A percentile compares a stretch with the other conserved stretches of the same genome.
phyloP scores from a whole-genome alignment of 2,797 vertebrate species.

The Anolis apletophallus region DNA sequence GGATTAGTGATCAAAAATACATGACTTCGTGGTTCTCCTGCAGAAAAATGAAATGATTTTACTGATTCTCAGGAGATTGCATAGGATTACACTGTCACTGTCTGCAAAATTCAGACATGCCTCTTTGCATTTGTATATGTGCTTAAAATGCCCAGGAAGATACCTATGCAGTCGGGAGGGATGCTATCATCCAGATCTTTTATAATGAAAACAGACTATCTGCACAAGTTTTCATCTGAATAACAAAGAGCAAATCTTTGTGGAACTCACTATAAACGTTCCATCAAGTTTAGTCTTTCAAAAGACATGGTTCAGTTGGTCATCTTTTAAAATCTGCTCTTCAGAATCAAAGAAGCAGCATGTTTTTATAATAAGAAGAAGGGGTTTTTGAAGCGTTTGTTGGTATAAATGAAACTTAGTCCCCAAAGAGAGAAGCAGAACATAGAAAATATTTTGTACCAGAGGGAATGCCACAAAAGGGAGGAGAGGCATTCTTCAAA shows the following conservation, averaged over 20 bases:
- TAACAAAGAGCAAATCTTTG: neutral
- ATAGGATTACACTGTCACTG: neutral
- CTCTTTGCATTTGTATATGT: neutral
- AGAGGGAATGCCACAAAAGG: neutral
- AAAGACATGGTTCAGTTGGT: slow-evolving; percentile 28
- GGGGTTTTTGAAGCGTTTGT: slow-evolving; percentile 12
- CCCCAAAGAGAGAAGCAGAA: neutral
- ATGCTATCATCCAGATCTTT: slow-evolving; percentile 33
- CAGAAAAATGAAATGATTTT: neutral
- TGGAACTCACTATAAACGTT: neutral
- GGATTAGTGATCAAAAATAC: neutral
- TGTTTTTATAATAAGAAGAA: slow-evolving; percentile 8
- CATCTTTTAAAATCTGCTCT: fast-evolving
- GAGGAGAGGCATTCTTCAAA: neutral
- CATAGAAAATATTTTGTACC: neutral
- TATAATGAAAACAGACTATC: neutral
- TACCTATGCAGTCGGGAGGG: slow-evolving; percentile 5
- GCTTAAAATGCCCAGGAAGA: neutral
- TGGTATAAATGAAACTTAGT: slow-evolving; percentile 6
- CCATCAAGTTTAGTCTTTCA: neutral
- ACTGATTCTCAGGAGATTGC: neutral
- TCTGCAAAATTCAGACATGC: neutral
- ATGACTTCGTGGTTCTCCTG: neutral
- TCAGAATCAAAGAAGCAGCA: slow-evolving; percentile 40
- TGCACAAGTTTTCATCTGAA: slow-evolving; percentile 14